Evolutionary conservation across 2,888 invertebrate genomes (phyloP).

Genomic region (Mesorhabditis spiculigera): DNA sequence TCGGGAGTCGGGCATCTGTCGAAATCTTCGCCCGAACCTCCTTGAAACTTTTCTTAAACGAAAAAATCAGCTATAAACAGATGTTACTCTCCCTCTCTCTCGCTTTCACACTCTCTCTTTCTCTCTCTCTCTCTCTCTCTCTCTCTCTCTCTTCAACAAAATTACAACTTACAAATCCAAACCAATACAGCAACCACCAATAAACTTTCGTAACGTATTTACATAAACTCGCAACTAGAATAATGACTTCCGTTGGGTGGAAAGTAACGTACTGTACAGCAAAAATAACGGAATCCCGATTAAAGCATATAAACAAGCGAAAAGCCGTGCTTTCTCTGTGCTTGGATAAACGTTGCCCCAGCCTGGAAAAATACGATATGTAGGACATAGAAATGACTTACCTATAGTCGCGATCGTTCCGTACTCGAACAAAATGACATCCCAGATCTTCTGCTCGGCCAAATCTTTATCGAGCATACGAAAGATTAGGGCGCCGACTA

Average conservation of each 20-base stretch:
- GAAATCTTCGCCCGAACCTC: constrained; percentile 18
- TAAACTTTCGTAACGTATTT: constrained; percentile 14
- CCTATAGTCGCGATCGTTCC: constrained; percentile 34
- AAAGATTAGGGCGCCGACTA: constrained; percentile 22
- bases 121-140: too few species aligned
- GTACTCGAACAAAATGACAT: constrained; percentile 35
- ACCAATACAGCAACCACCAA: constrained; percentile 12
- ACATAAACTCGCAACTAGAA: constrained; percentile 30
- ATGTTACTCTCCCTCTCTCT: constrained; percentile 13
- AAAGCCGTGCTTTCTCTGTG: constrained; percentile 23
- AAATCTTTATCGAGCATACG: constrained; percentile 22
- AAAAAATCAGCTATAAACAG: background rate
- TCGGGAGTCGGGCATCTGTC: constrained; percentile 28
- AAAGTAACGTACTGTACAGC: constrained; percentile 10
- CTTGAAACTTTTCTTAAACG: background rate
- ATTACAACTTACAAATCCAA: constrained; percentile 3
- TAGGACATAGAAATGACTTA: background rate
- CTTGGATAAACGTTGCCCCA: constrained; percentile 43
- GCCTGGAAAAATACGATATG: constrained; percentile 16
- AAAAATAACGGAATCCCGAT: constrained; percentile 32
- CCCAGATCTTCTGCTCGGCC: constrained; percentile 18
- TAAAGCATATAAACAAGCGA: constrained; percentile 33
- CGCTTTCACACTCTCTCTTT: background rate
- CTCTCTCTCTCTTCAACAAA: too few species aligned
- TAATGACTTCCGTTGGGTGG: background rate